Percentiles rank a stretch among this genome's conserved stretches.
phyloP scores from a whole-genome alignment of 2,888 invertebrate species.

The Hipparchia sbordonii region DNA sequence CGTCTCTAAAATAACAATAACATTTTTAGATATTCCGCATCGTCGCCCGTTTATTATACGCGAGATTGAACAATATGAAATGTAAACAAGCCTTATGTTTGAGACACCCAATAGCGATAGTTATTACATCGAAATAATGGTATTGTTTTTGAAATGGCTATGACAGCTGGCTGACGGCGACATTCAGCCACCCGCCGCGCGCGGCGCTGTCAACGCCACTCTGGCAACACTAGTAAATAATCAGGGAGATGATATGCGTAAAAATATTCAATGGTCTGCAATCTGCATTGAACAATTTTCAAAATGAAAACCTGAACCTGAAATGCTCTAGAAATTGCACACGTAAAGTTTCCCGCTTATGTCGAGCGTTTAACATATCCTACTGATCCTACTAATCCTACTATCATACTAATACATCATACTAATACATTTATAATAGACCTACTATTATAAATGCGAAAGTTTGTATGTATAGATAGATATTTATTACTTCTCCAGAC shows the following conservation, averaged over 20 bases:
- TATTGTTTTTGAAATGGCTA: constrained; percentile 66
- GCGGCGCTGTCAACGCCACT: constrained; percentile 72
- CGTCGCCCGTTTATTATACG: constrained; percentile 40
- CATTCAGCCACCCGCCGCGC: constrained; percentile 63
- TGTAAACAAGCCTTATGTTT: constrained; percentile 62
- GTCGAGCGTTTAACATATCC: too few species aligned
- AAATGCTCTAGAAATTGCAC: too few species aligned
- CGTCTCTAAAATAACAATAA: background rate
- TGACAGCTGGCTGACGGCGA: constrained; percentile 65
- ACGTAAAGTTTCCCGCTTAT: too few species aligned
- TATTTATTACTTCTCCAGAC: too few species aligned
- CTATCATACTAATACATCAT: too few species aligned
- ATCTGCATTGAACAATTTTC: background rate
- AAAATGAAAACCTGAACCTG: background rate
- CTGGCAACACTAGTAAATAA: constrained; percentile 45
- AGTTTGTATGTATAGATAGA: too few species aligned
- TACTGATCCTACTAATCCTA: too few species aligned
- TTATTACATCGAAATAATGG: constrained; percentile 71
- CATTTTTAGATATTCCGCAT: background rate
- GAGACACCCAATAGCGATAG: constrained; percentile 71
- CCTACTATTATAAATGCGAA: too few species aligned
- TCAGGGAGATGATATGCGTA: constrained; percentile 34
- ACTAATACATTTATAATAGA: too few species aligned
- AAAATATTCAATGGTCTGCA: constrained; percentile 25
- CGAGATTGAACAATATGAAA: constrained; percentile 49